Evolutionary conservation across 1,140 invertebrate species (phyloP).

Genomic region (Cherax destructor): DNA sequence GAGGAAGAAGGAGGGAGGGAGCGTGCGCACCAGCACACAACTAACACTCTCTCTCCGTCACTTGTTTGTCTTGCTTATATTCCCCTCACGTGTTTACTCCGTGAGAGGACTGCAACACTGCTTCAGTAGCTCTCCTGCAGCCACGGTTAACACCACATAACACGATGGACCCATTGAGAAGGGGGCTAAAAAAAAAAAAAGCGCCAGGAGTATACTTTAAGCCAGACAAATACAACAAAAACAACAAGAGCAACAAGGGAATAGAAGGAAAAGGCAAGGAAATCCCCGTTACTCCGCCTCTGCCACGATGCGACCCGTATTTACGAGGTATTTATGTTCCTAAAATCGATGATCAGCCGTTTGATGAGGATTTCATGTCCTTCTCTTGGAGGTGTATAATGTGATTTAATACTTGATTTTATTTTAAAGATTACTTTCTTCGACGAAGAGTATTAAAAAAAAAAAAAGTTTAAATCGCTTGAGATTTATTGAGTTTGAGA

Average conservation of each 20-base stretch:
- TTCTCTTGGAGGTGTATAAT: constrained; percentile 36
- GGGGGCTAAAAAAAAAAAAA: not conserved
- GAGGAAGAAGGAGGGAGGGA: no score
- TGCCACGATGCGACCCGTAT: constrained; percentile 40
- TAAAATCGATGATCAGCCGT: constrained; percentile 54
- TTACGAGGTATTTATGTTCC: constrained; percentile 51
- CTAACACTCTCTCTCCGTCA: not conserved
- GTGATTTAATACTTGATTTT: constrained; percentile 23
- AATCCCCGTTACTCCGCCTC: constrained; percentile 25
- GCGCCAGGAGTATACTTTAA: not conserved
- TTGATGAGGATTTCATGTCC: constrained; percentile 62
- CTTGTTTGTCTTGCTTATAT: not conserved
- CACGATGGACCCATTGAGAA: no score
- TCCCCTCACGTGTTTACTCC: not conserved
- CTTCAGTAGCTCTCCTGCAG: not conserved
- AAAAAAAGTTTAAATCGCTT: no score
- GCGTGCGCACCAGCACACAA: not conserved
- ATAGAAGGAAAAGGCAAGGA: not conserved
- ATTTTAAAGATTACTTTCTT: not conserved
- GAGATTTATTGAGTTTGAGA: no score
- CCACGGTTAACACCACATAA: no score
- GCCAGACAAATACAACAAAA: constrained; percentile 17
- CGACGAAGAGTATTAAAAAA: no score
- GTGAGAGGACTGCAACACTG: not conserved
- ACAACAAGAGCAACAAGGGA: not conserved